Conservation (phyloP, 2,113 vertebrate species). For the Podocnemis expansa region DNA sequence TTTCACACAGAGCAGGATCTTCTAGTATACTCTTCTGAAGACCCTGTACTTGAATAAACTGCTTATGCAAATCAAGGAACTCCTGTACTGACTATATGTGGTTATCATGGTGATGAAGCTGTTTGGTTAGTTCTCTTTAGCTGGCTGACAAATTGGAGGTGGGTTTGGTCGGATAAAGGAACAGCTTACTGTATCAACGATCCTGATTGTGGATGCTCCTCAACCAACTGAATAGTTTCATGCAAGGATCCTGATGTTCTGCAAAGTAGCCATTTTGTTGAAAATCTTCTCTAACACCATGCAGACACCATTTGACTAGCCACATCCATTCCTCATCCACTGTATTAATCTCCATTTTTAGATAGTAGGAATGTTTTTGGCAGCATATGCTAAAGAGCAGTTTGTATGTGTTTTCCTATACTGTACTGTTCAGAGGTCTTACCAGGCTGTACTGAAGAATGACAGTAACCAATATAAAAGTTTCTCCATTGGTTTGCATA, state of each 20-base stretch:
- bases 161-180: not conserved
- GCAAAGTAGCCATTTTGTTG: not conserved
- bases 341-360: not conserved
- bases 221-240: not conserved
- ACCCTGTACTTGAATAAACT: not conserved
- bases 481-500: not conserved
- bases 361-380: not conserved
- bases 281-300: not conserved
- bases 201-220: not conserved
- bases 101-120: not conserved
- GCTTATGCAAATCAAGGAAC: not conserved
- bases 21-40: not conserved
- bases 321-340: not conserved
- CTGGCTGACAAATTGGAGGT: not conserved
- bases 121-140: not conserved
- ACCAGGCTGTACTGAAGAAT: not conserved
- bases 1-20: not conserved
- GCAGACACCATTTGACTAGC: not conserved
- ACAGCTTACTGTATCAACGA: not conserved
- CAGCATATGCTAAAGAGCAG: not conserved
- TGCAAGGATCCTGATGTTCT: not conserved
- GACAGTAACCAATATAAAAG: not conserved
- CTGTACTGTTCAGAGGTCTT: not conserved
- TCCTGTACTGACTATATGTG: not conserved
- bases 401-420: not conserved